Percentiles rank a stretch among this genome's conserved stretches.
Conservation (phyloP, 2,113 vertebrate species). For the Thamnaconus septentrionalis region DNA sequence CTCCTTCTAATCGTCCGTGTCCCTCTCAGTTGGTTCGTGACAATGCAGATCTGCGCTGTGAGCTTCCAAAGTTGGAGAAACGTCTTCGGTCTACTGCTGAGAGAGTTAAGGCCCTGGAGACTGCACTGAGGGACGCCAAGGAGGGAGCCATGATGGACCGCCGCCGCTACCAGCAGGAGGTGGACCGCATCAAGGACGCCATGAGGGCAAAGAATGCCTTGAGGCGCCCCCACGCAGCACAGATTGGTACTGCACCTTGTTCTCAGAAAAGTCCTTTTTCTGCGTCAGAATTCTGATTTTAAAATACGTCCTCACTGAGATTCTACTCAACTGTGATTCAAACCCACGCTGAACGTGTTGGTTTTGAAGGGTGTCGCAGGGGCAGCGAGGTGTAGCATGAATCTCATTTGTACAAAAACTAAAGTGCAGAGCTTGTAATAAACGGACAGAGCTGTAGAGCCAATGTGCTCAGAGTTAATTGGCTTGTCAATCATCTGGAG, state of each 20-base stretch:
- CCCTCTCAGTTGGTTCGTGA: conserved; percentile 86
- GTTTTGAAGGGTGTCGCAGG: too few species aligned
- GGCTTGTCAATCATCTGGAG: too few species aligned
- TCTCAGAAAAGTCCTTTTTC: background rate
- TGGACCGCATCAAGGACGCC: conserved; percentile 89
- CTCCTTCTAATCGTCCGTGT: too few species aligned
- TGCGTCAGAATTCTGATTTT: too few species aligned
- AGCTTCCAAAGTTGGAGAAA: conserved; percentile 96
- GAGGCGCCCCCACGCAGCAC: conserved; percentile 81
- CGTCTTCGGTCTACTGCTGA: conserved; percentile 96
- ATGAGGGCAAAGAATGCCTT: conserved; percentile 80
- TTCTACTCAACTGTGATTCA: too few species aligned
- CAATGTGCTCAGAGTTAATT: too few species aligned
- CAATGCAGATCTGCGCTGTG: conserved; percentile 96
- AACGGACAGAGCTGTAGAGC: too few species aligned
- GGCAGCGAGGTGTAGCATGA: too few species aligned
- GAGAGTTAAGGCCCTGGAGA: conserved; percentile 94
- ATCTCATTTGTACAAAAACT: too few species aligned
- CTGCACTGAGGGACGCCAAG: conserved; percentile 91
- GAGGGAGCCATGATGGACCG: conserved; percentile 89
- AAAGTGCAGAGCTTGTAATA: too few species aligned
- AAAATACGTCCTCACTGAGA: background rate
- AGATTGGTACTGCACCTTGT: conserved; percentile 78
- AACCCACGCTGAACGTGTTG: too few species aligned
- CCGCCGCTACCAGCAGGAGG: conserved; percentile 88